Conservation (phyloP, 1,140 invertebrate genomes). For the Bilobella aurantiaca region DNA sequence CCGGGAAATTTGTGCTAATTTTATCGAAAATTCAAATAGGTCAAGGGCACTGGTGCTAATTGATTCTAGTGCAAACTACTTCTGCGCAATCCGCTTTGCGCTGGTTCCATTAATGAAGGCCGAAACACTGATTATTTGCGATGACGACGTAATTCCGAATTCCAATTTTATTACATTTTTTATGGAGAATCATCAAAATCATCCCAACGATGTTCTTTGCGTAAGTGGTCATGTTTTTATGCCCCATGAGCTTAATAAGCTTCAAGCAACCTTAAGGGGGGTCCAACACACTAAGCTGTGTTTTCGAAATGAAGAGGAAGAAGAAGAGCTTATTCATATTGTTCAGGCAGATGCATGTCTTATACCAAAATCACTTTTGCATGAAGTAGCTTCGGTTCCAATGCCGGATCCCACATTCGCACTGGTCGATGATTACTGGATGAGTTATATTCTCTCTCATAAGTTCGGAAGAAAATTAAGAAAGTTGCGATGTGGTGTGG, state of each 20-base stretch:
- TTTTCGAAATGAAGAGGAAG: conserved; percentile 15
- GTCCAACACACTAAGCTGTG: conserved; percentile 11
- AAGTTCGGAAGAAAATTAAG: conserved; percentile 19
- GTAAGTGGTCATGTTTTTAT: conserved; percentile 19
- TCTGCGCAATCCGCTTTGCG: conserved; percentile 22
- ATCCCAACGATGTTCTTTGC: conserved; percentile 21
- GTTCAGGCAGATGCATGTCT: conserved; percentile 24
- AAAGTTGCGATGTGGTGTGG: background rate
- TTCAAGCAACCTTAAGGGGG: conserved; percentile 13
- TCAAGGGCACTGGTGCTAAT: conserved; percentile 16
- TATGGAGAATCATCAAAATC: background rate
- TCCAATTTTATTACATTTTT: conserved; percentile 20
- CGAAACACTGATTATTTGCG: conserved; percentile 20
- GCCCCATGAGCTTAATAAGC: conserved; percentile 11
- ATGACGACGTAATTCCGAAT: conserved; percentile 19
- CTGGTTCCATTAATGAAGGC: conserved; percentile 24
- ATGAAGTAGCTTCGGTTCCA: conserved; percentile 10
- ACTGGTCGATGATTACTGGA: conserved; percentile 26
- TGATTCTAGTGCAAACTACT: conserved; percentile 16
- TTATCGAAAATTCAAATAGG: background rate
- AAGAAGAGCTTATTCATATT: conserved; percentile 23
- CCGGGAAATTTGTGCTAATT: conserved; percentile 1
- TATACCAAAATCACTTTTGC: conserved; percentile 16
- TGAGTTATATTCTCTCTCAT: conserved; percentile 21
- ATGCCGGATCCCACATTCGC: conserved; percentile 19